These are phyloP conservation scores for Aphidius colemani DNA, from an alignment of 2,888 invertebrate genomes.

Conservation along the genomic window DNA sequence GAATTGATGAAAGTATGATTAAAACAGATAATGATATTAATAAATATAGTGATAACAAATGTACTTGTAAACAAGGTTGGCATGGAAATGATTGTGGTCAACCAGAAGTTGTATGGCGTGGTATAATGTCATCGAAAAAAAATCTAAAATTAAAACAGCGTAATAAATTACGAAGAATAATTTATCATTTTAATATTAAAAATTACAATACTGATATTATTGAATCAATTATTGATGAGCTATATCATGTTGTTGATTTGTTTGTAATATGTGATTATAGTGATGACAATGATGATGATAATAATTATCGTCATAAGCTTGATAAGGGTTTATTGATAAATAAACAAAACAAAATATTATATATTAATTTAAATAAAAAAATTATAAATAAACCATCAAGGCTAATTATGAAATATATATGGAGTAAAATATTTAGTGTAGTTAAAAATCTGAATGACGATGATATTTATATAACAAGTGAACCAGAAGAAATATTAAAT, in stretches of 20 bases:
- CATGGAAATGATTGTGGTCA: conserved; percentile 71
- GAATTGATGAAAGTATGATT: conserved; percentile 49
- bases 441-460: conserved; percentile 62
- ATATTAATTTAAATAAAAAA: conserved; percentile 55
- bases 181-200: conserved; percentile 65
- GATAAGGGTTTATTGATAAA: conserved; percentile 61
- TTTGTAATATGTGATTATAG: conserved; percentile 66
- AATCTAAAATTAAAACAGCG: conserved; percentile 60
- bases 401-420: conserved; percentile 55
- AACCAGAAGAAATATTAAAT: conserved; percentile 67
- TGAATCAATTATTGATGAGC: conserved; percentile 68
- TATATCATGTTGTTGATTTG: conserved; percentile 67
- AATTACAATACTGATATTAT: conserved; percentile 64
- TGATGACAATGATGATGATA: conserved; percentile 55
- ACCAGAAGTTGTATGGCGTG: conserved; percentile 71
- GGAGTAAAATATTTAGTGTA: conserved; percentile 57
- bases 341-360: conserved; percentile 64
- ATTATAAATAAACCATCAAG: conserved; percentile 41
- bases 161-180: conserved; percentile 62
- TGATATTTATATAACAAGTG: conserved; percentile 66
- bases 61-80: conserved; percentile 67
- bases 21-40: conserved; percentile 25
- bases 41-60: conserved; percentile 54
- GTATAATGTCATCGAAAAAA: conserved; percentile 65
- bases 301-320: conserved; percentile 60